phyloP scores from a whole-genome alignment of 2,113 vertebrate genomes.

The Phalacrocorax aristotelis region DNA sequence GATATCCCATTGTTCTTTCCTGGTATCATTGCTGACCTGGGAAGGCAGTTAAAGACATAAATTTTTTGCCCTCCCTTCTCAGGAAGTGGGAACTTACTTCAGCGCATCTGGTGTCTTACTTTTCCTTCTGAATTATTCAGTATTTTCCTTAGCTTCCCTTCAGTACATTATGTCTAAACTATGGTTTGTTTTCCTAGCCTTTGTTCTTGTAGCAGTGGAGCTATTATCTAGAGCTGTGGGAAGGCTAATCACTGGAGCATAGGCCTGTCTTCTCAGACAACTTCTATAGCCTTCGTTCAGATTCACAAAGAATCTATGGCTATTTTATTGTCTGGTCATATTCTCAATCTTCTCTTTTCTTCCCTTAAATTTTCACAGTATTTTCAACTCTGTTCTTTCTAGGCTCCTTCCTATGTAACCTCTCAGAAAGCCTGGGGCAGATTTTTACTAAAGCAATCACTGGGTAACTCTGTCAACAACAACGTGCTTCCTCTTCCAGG shows the following conservation, averaged over 20 bases:
- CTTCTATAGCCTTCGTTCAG: not conserved
- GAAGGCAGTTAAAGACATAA: not conserved
- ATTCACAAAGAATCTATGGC: not conserved
- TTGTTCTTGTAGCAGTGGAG: not conserved
- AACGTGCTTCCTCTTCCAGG: not conserved
- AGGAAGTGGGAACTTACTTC: not conserved
- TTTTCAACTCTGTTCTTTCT: not conserved
- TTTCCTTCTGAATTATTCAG: not conserved
- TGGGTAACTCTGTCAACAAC: not conserved
- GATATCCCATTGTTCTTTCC: not conserved
- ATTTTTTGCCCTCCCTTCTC: not conserved
- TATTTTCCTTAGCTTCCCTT: not conserved
- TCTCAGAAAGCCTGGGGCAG: not conserved
- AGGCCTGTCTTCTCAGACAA: not conserved
- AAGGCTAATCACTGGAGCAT: not conserved
- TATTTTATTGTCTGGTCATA: not conserved
- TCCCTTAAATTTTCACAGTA: not conserved
- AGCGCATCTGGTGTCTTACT: rapidly evolving
- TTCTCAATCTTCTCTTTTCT: not conserved
- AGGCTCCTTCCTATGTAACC: not conserved
- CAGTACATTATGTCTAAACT: not conserved
- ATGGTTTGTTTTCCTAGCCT: not conserved
- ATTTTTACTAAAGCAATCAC: not conserved
- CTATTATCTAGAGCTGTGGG: not conserved
- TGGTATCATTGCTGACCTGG: not conserved